Evolutionary conservation across 2,797 vertebrate genomes (phyloP).

Genomic region (Enteromius trimaculatus): DNA sequence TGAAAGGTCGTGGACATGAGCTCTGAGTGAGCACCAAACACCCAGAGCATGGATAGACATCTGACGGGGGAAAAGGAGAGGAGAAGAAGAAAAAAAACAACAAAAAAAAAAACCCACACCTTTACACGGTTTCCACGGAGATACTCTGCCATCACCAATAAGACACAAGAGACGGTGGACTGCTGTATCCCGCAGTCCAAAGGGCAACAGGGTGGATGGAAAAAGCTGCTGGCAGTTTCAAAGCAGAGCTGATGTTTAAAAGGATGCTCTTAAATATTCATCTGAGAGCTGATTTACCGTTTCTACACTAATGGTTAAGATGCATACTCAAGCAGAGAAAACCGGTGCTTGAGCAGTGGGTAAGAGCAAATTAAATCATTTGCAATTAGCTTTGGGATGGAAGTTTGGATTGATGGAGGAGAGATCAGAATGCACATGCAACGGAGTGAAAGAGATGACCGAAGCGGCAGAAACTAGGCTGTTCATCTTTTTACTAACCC

Average conservation of each 20-base stretch:
- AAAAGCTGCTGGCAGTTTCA: conserved; percentile 11
- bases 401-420: background rate
- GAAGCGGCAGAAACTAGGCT: background rate
- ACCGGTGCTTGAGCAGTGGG: background rate
- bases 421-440: background rate
- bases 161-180: conserved; percentile 12
- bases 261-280: conserved; percentile 40
- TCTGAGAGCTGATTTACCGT: conserved; percentile 13
- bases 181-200: conserved; percentile 32
- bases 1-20: conserved; percentile 14
- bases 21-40: background rate
- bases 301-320: conserved; percentile 32
- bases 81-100: background rate
- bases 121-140: conserved; percentile 40
- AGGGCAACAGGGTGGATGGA: conserved; percentile 33
- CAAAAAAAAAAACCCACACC: background rate
- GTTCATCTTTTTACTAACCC: background rate
- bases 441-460: background rate
- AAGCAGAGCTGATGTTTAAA: conserved; percentile 43
- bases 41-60: background rate
- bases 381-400: background rate
- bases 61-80: background rate
- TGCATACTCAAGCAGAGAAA: conserved; percentile 29
- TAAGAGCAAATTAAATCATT: conserved; percentile 28
- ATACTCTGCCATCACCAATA: conserved; percentile 36